These are phyloP conservation scores for Caracal caracal DNA, from an alignment of 2,113 vertebrate genomes.

Conservation along the genomic window DNA sequence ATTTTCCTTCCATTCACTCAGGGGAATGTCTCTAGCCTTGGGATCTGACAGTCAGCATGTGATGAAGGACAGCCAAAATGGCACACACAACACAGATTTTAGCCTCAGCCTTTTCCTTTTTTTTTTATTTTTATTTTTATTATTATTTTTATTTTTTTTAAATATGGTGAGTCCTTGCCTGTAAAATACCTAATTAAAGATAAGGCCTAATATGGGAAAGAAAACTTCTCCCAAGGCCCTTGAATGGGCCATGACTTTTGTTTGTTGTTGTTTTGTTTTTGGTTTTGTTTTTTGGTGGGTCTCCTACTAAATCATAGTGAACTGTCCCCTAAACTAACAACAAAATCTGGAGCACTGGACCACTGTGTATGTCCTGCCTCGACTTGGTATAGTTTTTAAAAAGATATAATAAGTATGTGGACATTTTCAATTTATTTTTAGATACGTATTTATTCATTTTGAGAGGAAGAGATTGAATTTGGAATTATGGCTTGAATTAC, in stretches of 20 bases:
- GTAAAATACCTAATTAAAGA: neutral
- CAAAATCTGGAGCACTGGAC: neutral
- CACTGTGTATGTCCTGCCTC: neutral
- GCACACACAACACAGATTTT: neutral
- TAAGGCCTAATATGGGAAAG: neutral
- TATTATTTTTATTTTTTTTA: too few species aligned
- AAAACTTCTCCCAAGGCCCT: neutral
- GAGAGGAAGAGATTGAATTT: neutral
- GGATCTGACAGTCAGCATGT: neutral
- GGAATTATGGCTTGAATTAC: neutral
- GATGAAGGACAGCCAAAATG: neutral
- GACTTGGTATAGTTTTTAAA: neutral
- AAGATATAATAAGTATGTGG: neutral
- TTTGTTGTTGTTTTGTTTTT: neutral
- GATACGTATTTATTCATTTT: neutral
- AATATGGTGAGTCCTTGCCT: neutral
- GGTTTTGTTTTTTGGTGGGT: neutral
- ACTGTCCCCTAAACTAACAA: neutral
- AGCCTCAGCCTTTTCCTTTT: neutral
- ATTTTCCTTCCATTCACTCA: neutral
- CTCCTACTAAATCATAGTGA: neutral
- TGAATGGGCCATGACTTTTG: accelerated
- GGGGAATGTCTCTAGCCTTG: neutral
- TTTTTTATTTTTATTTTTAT: neutral
- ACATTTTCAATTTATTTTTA: neutral